A percentile compares a stretch with the other conserved stretches of the same genome.
Evolutionary conservation across 1,140 invertebrate species (phyloP).

Genomic region (Drosophila miranda): DNA sequence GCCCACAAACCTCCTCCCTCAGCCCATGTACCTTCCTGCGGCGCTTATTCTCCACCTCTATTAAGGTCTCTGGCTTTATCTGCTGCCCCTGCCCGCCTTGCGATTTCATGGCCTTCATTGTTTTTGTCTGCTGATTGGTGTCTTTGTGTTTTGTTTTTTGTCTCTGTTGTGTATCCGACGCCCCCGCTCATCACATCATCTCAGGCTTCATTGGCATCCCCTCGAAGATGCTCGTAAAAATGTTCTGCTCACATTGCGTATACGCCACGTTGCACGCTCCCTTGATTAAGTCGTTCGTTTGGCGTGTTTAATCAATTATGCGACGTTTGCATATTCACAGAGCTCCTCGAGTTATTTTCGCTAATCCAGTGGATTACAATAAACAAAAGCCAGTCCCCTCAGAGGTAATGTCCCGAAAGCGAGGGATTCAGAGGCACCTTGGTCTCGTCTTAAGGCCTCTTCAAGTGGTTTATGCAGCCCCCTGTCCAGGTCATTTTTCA

Average conservation of each 20-base stretch:
- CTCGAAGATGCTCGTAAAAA: constrained; percentile 11
- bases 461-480: constrained; percentile 49
- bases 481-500: constrained; percentile 65
- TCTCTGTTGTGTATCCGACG: constrained; percentile 18
- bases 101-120: constrained; percentile 41
- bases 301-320: constrained; percentile 71
- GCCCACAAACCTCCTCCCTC: neutral
- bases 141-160: constrained; percentile 50
- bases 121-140: constrained; percentile 71
- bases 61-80: constrained; percentile 33
- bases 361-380: constrained; percentile 61
- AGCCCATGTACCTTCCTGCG: constrained; percentile 23
- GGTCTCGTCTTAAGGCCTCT: constrained; percentile 41
- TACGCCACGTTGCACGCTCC: constrained; percentile 63
- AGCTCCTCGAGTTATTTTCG: constrained; percentile 45
- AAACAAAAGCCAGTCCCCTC: constrained; percentile 25
- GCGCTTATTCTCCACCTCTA: constrained; percentile 48
- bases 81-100: constrained; percentile 19
- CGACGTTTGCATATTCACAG: constrained; percentile 62
- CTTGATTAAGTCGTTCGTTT: constrained; percentile 72
- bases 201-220: constrained; percentile 29
- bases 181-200: constrained; percentile 32
- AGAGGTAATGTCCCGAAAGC: constrained; percentile 7
- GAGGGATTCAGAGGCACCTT: constrained; percentile 23
- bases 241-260: constrained; percentile 52